These are phyloP conservation scores for Neoitamus cyanurus DNA, from an alignment of 2,888 invertebrate genomes.

Conservation along the genomic window DNA sequence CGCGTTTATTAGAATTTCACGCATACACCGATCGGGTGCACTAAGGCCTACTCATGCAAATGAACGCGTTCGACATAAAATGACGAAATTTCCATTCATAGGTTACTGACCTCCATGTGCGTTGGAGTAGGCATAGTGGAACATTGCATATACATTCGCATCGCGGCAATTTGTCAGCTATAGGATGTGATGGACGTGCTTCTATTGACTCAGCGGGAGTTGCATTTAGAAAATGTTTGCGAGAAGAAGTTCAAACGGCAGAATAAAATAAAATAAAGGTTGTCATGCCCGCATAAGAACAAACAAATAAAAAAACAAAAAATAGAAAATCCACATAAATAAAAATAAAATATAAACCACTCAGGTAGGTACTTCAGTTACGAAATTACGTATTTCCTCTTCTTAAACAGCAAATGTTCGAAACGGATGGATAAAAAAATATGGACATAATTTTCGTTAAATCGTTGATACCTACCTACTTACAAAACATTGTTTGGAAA, in stretches of 20 bases:
- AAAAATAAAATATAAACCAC: no score
- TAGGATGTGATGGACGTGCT: background rate
- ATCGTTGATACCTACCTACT: no score
- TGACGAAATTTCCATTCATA: slow-evolving; percentile 33
- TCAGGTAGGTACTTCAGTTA: no score
- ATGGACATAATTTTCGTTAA: no score
- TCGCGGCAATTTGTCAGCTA: background rate
- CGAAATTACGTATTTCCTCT: no score
- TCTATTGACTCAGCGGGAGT: background rate
- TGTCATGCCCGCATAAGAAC: no score
- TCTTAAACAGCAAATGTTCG: no score
- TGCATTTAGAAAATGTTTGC: background rate
- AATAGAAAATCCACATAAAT: no score
- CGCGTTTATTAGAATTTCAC: slow-evolving; percentile 28
- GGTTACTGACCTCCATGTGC: slow-evolving; percentile 24
- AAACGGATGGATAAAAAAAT: no score
- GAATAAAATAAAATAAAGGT: background rate
- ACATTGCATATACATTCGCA: background rate
- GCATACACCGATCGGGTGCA: background rate
- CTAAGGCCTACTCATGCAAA: slow-evolving; percentile 16
- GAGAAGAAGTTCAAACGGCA: background rate
- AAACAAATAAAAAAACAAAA: background rate
- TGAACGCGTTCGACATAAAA: slow-evolving; percentile 37
- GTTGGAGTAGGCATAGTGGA: slow-evolving; percentile 7
- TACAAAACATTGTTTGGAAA: no score